These are phyloP conservation scores for Pogoniulus pusillus DNA, from an alignment of 2,797 vertebrate genomes.

Conservation along the genomic window DNA sequence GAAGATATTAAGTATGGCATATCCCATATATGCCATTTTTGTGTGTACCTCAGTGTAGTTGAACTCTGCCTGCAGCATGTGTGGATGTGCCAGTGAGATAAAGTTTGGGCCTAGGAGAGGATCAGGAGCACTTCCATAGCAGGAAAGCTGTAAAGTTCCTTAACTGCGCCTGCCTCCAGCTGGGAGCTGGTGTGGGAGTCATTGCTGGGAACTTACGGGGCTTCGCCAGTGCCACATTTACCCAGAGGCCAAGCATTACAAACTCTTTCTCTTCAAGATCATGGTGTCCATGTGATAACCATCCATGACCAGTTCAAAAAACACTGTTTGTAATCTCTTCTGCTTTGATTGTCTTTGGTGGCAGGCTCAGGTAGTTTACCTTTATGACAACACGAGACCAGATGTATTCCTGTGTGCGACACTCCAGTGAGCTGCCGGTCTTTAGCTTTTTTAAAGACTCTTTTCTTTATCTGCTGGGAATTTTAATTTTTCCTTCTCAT, in stretches of 20 bases:
- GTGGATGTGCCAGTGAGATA: not conserved
- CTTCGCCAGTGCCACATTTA: not conserved
- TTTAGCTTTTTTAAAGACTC: slow-evolving; percentile 18
- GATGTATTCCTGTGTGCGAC: not conserved
- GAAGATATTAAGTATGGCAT: not conserved
- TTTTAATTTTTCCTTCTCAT: slow-evolving; percentile 40
- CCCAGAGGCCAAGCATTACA: not conserved
- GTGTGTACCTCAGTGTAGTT: not conserved
- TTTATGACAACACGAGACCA: not conserved
- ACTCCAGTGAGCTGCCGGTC: not conserved
- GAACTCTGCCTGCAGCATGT: fast-evolving
- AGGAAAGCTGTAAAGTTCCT: not conserved
- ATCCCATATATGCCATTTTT: not conserved
- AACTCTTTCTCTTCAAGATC: not conserved
- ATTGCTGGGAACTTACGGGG: fast-evolving
- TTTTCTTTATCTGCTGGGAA: slow-evolving; percentile 13
- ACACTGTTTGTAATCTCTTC: not conserved
- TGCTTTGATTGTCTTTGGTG: not conserved
- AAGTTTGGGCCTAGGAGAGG: not conserved
- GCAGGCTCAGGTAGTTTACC: not conserved
- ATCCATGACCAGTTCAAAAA: not conserved
- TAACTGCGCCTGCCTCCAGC: not conserved
- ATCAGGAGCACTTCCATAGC: not conserved
- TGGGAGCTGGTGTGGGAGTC: not conserved
- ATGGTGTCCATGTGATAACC: not conserved